Base-by-base conservation (phyloP, 2,113 vertebrate genomes). In the Columbina picui region DNA sequence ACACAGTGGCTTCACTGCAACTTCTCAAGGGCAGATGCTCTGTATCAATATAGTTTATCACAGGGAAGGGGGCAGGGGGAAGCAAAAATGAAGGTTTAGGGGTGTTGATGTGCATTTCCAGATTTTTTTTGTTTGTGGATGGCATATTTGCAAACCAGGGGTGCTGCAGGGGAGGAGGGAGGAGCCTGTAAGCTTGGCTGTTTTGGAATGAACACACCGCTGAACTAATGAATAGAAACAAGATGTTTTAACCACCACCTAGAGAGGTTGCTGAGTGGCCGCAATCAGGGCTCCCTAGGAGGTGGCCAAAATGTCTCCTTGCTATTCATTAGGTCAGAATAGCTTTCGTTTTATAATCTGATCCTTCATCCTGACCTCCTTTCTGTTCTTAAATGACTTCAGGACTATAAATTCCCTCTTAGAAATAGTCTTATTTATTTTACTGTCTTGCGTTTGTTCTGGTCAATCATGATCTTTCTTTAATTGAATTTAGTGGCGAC, bases 301-400 rank as follows among this genome's bases (percentile, higher is more conserved):
- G 95, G 95, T 96, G 97, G 97, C 93, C 97, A 93, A 94, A 96
- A 97, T 94, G 96, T 97, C 97, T 98, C 97, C 92, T 94, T 87
- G 71, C 95, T 94, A 97, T 97, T 97, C 96, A 95, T 92, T 95
- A 96, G 95, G 90, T 93, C 96, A 91, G 89, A 96, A 96, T 93
- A 85, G 97, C 92, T 95, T 93, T 95, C 1, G 2, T 89, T 97
- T 97, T 96, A 97, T 94, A 97, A 96, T 87, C 93, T 91, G 94
- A 94, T 95, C 96, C 92, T 85, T 96, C 90, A 95, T 94, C 90
- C 90, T 97, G 96, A 95, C 92, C 96, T 96, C 50, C 68, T 88
- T 93, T 96, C 93, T 96, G 70, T 82, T 96, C 94, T 89, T 91
- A 93, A 97, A 94, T 93, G 70, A 93, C 92, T 93, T 84, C 90